Evolutionary conservation across 2,888 invertebrate species (phyloP).

Genomic region (Mythimna albipuncta): DNA sequence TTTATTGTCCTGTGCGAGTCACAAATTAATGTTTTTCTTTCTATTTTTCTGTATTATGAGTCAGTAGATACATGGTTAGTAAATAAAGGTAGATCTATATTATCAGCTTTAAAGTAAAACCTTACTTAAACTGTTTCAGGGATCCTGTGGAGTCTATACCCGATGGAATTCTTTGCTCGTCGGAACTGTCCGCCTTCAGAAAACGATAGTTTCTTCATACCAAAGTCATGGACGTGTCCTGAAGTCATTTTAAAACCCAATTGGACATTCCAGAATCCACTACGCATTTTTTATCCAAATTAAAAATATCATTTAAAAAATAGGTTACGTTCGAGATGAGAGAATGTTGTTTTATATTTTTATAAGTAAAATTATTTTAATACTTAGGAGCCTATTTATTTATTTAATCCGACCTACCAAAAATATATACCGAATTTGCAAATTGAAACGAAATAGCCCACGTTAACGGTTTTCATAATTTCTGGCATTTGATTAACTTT

Average conservation of each 20-base stretch:
- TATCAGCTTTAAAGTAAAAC: neutral
- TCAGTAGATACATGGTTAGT: too few species aligned
- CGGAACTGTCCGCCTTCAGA: conserved; percentile 92
- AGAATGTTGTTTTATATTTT: conserved; percentile 22
- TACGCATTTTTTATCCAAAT: conserved; percentile 68
- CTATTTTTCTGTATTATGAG: too few species aligned
- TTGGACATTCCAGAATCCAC: conserved; percentile 86
- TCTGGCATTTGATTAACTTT: neutral
- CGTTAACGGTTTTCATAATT: neutral
- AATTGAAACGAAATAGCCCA: too few species aligned
- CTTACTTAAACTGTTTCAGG: conserved; percentile 72
- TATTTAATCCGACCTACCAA: neutral
- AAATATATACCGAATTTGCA: too few species aligned
- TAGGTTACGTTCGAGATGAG: neutral
- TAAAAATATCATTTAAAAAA: neutral
- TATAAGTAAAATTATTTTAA: conserved; percentile 1
- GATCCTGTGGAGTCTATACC: conserved; percentile 93
- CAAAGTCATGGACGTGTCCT: conserved; percentile 88
- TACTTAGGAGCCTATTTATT: neutral
- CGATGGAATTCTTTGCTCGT: conserved; percentile 96
- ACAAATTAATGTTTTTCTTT: too few species aligned
- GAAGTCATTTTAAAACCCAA: conserved; percentile 84
- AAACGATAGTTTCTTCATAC: conserved; percentile 84
- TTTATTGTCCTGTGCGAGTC: too few species aligned
- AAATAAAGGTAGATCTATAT: neutral